Evolutionary conservation across 2,113 vertebrate species (phyloP).

Genomic region (Ondatra zibethicus): DNA sequence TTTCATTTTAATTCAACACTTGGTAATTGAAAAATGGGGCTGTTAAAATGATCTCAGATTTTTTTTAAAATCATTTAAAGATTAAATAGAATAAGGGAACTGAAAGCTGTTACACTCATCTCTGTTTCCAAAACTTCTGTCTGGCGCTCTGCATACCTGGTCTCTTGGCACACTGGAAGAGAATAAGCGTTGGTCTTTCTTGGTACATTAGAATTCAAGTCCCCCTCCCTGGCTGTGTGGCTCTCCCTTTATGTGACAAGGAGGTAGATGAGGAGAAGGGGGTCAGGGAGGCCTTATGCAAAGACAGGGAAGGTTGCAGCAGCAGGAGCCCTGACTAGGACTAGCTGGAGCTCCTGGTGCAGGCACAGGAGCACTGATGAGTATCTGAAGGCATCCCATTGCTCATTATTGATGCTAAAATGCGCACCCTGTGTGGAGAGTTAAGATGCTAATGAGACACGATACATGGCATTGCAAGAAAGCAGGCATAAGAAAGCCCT

Average conservation of each 20-base stretch:
- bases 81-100: slow-evolving; percentile 47
- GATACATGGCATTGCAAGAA: neutral
- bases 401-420: neutral
- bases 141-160: neutral
- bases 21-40: slow-evolving; percentile 72
- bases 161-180: neutral
- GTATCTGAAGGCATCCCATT: neutral
- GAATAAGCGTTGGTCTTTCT: neutral
- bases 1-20: slow-evolving; percentile 73
- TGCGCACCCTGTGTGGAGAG: neutral
- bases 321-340: neutral
- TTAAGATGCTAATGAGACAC: neutral
- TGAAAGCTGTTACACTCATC: neutral
- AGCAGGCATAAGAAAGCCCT: neutral
- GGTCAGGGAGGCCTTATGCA: neutral
- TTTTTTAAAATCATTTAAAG: slow-evolving; percentile 52
- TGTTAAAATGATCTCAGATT: slow-evolving; percentile 62
- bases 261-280: neutral
- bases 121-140: slow-evolving; percentile 25
- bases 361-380: neutral
- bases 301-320: neutral
- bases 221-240: neutral
- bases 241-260: neutral
- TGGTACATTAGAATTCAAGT: neutral
- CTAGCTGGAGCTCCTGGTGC: neutral